Evolutionary conservation across 2,797 vertebrate species (phyloP), one percentile per base, ranked within the genome.

Genomic region (Tapirus indicus): DNA sequence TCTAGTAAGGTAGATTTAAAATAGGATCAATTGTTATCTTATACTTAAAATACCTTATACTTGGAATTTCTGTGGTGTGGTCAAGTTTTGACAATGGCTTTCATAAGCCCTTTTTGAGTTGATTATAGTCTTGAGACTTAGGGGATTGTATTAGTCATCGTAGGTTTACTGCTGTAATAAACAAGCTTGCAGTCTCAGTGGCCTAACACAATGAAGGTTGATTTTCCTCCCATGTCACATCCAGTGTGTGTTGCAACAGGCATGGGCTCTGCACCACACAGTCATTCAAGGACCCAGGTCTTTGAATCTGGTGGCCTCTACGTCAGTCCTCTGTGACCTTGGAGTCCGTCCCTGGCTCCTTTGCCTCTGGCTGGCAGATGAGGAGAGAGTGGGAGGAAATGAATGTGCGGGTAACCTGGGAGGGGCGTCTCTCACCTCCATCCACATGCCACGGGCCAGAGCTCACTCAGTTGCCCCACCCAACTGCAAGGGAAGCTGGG

Each of bases 121-220:
- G 74, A 88, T 84, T 66, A 54, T 41, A 78, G 23, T 78, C 35
- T 95, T 95, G 21, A 96, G 56, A 77, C 83, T 94, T 88, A 91
- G 83, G 62, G 21, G 72, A 47, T 54, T 14, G 2, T 91, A 3
- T 72, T 77, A 62, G 56, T 94, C 72, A 82, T 35, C 12, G 0
- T 83, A 69, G 44, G 32, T 71, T 83, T 92, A 86, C 52, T 29
- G 20, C 44, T 18, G 0, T 78, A 91, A 83, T 41, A 91, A 85
- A 77, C 12, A 94, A 62, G 35, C 18, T 82, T 83, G 49, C 18
- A 23, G 8, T 95, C 62, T 54, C 47, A 54, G 92, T 75, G 78
- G 38, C 56, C 27, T 86, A 66, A 91, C 17, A 23, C 13, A 64
- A 2, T 75, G 52, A 90, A 41, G 23, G 25, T 49, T 74, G n/a